phyloP scores from a whole-genome alignment of 2,797 vertebrate species.

The Scomberomorus guttatus region DNA sequence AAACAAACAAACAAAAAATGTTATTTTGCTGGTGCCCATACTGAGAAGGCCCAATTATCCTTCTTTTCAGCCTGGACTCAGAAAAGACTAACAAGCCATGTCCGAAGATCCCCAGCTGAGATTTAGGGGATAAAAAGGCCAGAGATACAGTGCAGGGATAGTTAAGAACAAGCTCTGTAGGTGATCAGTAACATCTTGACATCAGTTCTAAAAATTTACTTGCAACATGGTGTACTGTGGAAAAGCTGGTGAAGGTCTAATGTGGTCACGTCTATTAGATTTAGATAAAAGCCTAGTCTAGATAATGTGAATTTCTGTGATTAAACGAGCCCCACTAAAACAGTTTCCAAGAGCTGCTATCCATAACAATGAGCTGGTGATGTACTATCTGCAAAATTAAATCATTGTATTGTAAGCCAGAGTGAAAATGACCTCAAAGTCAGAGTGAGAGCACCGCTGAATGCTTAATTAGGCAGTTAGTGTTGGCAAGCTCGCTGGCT shows the following conservation, averaged over 20 bases:
- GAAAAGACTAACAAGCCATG: constrained; percentile 47
- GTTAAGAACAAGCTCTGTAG: constrained; percentile 22
- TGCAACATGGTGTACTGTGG: neutral
- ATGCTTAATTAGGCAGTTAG: constrained; percentile 79
- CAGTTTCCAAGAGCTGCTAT: constrained; percentile 58
- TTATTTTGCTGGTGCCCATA: constrained; percentile 31
- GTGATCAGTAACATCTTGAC: constrained; percentile 50
- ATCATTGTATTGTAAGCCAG: constrained; percentile 70
- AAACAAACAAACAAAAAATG: constrained; percentile 7
- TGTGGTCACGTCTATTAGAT: constrained; percentile 46
- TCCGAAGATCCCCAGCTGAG: constrained; percentile 40
- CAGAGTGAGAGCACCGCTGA: constrained; percentile 66
- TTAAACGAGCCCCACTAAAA: constrained; percentile 58
- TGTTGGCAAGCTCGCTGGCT: constrained; percentile 72
- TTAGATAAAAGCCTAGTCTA: constrained; percentile 47
- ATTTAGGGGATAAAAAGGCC: constrained; percentile 44
- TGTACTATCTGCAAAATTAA: constrained; percentile 74
- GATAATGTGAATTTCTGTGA: constrained; percentile 63
- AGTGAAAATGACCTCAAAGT: constrained; percentile 80
- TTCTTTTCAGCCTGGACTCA: constrained; percentile 29
- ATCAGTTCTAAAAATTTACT: constrained; percentile 26
- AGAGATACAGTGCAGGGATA: neutral
- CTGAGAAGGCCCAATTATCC: constrained; percentile 59
- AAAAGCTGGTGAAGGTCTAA: constrained; percentile 34
- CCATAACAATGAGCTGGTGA: constrained; percentile 71